Base-by-base conservation (phyloP, 2,113 vertebrate species). In the Heterotilapia buettikoferi region DNA sequence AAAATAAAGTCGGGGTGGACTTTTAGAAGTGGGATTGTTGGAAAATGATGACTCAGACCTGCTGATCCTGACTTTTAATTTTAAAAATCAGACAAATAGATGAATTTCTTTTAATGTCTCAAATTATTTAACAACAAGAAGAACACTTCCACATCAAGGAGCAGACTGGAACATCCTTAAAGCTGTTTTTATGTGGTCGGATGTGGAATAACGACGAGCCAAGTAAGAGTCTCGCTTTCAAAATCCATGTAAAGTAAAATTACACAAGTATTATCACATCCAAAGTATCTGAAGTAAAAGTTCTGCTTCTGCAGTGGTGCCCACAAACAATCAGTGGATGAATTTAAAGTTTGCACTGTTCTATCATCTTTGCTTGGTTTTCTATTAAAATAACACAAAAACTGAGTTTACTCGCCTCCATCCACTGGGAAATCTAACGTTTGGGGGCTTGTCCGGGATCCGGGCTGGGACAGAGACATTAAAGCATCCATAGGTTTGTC, bases 21-120 rank as follows among this genome's bases (percentile, higher is more conserved):
- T 33, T 78, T n/a, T 45, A 18, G 18, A 53, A 86, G 86, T 90
- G 88, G 87, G 91, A 94, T 86, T 7, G 40, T 38, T 92, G 87
- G 89, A 91, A 88, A 52, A 38, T 10, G 8, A 38, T 7, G 80
- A n/a, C 36, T 85, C 38, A 14, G 47, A 78, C 31, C 54, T 57
- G 84, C 85, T 40, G 31, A 71, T 26, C 19, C 50, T 29, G 43
- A 52, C 73, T 33, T 52, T 78, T 52, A 19, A 47, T 29, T 78
- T 19, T 8, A 50, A 31, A 31, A 78, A 31, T 52, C 26, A 31
- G 45, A 52, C 14, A 45, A 73, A 73, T n/a, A 31, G 73, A 78
- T 52, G 73, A 3, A 13, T 50, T 31, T 50, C 9, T 50, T 47
- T 78, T 78, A 52, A 78, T 52, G 26, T 78, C 45, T 78, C 10